Evolutionary conservation across 1,140 invertebrate species (phyloP).

Genomic region (Diploscapter pachys): DNA sequence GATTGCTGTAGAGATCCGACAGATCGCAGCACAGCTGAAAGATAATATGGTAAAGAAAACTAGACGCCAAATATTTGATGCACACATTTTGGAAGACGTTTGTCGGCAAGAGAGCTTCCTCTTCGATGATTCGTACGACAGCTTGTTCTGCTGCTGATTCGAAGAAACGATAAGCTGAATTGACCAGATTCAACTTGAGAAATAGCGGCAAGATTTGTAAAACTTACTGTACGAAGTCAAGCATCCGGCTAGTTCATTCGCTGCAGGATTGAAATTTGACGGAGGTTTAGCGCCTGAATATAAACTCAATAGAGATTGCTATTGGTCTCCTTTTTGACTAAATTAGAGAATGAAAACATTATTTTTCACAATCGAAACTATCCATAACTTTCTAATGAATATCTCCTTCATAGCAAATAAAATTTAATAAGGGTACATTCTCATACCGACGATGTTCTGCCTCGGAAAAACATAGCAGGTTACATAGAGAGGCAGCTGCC

Average conservation of each 20-base stretch:
- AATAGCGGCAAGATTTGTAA: neutral
- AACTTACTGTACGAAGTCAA: constrained; percentile 54
- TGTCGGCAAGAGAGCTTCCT: constrained; percentile 44
- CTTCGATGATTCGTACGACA: constrained; percentile 47
- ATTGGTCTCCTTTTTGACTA: neutral
- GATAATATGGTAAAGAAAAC: neutral
- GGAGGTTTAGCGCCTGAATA: constrained; percentile 47
- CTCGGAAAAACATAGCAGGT: constrained; percentile 56
- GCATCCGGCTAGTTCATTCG: constrained; percentile 53
- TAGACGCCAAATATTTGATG: neutral
- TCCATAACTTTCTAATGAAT: too few relatives aligned
- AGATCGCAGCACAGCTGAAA: constrained; percentile 39
- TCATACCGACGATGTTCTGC: constrained; percentile 38
- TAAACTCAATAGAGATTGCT: constrained; percentile 7
- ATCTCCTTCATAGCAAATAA: too few relatives aligned
- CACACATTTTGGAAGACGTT: constrained; percentile 38
- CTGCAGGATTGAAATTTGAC: constrained; percentile 54
- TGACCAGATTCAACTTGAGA: neutral
- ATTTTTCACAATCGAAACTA: too few relatives aligned
- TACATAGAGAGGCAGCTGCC: constrained; percentile 44
- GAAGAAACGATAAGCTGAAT: constrained; percentile 47
- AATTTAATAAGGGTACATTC: too few relatives aligned
- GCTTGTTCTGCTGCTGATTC: constrained; percentile 40
- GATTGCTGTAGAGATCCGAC: constrained; percentile 27
- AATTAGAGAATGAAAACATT: too few relatives aligned